Evolutionary conservation across 2,888 invertebrate genomes (phyloP).

Genomic region (Sepioteuthis lessoniana): DNA sequence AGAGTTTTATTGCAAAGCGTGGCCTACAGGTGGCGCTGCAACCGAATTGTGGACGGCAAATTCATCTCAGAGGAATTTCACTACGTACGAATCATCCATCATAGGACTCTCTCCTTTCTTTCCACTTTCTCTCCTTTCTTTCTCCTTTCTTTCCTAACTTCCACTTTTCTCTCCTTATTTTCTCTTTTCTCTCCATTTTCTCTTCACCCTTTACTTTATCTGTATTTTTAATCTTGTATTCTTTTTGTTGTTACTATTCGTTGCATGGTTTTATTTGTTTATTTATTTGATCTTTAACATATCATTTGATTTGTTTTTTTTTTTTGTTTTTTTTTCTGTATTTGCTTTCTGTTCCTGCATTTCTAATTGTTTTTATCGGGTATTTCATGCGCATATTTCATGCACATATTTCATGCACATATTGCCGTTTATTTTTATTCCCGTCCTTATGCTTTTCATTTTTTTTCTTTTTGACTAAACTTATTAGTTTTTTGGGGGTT

Average conservation of each 20-base stretch:
- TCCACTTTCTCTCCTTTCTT: neutral
- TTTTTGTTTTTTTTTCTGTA: neutral
- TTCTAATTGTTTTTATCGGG: neutral
- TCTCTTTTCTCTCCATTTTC: neutral
- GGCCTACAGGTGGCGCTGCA: neutral
- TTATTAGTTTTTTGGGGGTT: too few species aligned
- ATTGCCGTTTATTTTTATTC: too few species aligned
- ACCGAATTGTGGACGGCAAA: neutral
- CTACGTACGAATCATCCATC: neutral
- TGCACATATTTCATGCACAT: too few species aligned
- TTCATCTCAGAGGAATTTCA: slow-evolving; percentile 8
- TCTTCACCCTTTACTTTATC: neutral
- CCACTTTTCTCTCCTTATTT: neutral
- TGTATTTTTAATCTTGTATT: neutral
- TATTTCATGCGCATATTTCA: too few species aligned
- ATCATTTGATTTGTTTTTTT: slow-evolving; percentile 12
- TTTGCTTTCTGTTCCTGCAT: neutral
- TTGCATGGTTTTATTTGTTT: neutral
- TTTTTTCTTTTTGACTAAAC: too few species aligned
- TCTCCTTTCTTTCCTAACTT: neutral
- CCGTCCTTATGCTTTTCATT: too few species aligned
- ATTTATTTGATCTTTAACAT: slow-evolving; percentile 25
- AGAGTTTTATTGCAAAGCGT: neutral
- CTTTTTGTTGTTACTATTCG: neutral
- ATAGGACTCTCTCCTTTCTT: neutral